Conservation (phyloP, 53 echinoderm and acorn worm genomes). For the Henricia sp. region DNA sequence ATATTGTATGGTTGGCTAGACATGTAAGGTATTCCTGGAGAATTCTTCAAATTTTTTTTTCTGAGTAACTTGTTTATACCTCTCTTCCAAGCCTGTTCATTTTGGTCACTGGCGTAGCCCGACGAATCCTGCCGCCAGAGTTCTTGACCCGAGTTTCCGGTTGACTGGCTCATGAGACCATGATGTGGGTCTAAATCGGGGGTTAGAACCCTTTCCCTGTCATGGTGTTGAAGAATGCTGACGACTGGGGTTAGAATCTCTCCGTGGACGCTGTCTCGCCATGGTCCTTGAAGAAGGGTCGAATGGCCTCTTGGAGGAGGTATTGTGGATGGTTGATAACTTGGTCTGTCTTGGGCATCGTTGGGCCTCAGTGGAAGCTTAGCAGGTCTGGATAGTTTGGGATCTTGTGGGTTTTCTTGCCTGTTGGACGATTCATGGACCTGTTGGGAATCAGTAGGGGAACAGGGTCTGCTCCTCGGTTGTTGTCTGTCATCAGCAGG, state of each 20-base stretch:
- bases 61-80: constrained; percentile 18
- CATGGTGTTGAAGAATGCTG: background rate
- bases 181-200: constrained; percentile 19
- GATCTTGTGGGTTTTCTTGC: background rate
- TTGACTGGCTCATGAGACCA: background rate
- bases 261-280: constrained; percentile 13
- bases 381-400: background rate
- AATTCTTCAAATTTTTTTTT: background rate
- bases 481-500: background rate
- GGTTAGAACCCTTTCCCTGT: background rate
- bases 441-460: constrained; percentile 7
- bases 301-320: too few relatives aligned
- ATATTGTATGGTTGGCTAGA: too few relatives aligned
- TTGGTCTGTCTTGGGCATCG: background rate
- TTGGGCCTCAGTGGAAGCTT: background rate
- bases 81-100: constrained; percentile 37
- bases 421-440: constrained; percentile 1
- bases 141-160: constrained; percentile 14
- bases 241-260: constrained; percentile 20
- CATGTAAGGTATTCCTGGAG: too few relatives aligned
- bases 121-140: constrained; percentile 53
- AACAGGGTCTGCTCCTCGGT: background rate
- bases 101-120: constrained; percentile 59
- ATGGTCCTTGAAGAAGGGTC: background rate
- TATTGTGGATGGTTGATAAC: too few relatives aligned